Conservation (phyloP, 2,888 invertebrate genomes). For the Cyrtodaria siliqua region DNA sequence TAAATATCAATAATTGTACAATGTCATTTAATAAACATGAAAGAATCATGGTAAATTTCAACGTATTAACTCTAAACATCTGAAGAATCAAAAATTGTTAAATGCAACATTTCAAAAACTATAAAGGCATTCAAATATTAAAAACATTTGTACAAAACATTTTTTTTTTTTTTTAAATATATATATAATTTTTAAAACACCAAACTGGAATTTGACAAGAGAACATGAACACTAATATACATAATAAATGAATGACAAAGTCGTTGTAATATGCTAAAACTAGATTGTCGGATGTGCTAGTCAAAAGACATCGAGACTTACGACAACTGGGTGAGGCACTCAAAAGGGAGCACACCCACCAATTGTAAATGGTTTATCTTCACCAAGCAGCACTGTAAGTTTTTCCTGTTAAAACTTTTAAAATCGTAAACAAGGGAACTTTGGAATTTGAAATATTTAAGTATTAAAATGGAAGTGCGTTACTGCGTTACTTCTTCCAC, state of each 20-base stretch:
- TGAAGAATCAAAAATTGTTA: conserved; percentile 75
- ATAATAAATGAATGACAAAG: conserved; percentile 68
- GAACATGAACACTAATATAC: conserved; percentile 78
- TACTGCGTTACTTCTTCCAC: neutral
- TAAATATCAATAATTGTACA: conserved; percentile 63
- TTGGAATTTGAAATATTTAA: conserved; percentile 7
- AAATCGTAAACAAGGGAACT: conserved; percentile 7
- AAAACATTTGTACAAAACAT: conserved; percentile 70
- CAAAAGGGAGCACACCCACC: conserved; percentile 82
- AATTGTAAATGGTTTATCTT: conserved; percentile 6
- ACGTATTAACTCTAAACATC: conserved; percentile 62
- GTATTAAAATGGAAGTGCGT: conserved; percentile 2
- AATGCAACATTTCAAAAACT: conserved; percentile 78
- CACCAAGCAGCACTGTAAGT: conserved; percentile 4
- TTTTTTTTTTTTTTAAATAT: conserved; percentile 58
- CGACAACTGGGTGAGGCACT: conserved; percentile 70
- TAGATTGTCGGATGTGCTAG: conserved; percentile 77
- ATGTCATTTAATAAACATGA: conserved; percentile 62
- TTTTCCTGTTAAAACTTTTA: no score
- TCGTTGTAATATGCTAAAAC: conserved; percentile 79
- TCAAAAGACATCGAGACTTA: conserved; percentile 57
- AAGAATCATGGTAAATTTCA: conserved; percentile 72
- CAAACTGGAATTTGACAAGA: conserved; percentile 74
- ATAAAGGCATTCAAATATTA: conserved; percentile 76
- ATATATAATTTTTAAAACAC: conserved; percentile 68